A percentile compares a stretch with the other conserved stretches of the same genome.
Conservation (phyloP, 1,140 invertebrate species). For the Drosophila pachea region DNA sequence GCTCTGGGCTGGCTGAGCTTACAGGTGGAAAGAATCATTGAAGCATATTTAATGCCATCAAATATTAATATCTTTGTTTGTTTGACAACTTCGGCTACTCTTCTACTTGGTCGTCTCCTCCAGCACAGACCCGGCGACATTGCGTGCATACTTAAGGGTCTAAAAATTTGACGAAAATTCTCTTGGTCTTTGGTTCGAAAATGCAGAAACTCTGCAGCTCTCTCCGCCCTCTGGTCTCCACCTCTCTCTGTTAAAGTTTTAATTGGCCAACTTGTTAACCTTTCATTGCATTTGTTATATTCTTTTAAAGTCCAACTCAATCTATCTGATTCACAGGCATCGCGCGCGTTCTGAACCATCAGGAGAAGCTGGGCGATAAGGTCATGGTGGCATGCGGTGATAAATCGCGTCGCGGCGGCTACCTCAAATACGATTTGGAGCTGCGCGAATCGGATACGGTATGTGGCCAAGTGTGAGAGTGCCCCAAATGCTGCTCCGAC, state of each 20-base stretch:
- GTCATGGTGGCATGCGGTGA: conserved; percentile 67
- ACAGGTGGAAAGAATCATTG: conserved; percentile 53
- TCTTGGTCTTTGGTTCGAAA: background rate
- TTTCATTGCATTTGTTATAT: too few relatives aligned
- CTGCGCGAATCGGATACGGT: conserved; percentile 76
- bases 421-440: conserved; percentile 75
- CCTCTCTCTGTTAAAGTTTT: too few relatives aligned
- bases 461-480: conserved; percentile 10
- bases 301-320: background rate
- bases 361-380: conserved; percentile 69
- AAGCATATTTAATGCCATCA: conserved; percentile 60
- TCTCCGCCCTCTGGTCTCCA: too few relatives aligned
- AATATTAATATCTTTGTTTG: conserved; percentile 56
- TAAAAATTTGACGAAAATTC: conserved; percentile 19
- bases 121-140: conserved; percentile 34
- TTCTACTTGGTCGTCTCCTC: conserved; percentile 5
- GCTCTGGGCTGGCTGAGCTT: background rate
- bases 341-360: conserved; percentile 60
- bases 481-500: too few relatives aligned
- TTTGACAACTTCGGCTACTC: conserved; percentile 29
- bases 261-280: too few relatives aligned
- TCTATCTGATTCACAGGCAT: conserved; percentile 48
- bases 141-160: conserved; percentile 38
- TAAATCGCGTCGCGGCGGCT: conserved; percentile 49
- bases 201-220: too few relatives aligned